Base-by-base conservation (phyloP, 2,113 vertebrate species). In the Dasyurus viverrinus region DNA sequence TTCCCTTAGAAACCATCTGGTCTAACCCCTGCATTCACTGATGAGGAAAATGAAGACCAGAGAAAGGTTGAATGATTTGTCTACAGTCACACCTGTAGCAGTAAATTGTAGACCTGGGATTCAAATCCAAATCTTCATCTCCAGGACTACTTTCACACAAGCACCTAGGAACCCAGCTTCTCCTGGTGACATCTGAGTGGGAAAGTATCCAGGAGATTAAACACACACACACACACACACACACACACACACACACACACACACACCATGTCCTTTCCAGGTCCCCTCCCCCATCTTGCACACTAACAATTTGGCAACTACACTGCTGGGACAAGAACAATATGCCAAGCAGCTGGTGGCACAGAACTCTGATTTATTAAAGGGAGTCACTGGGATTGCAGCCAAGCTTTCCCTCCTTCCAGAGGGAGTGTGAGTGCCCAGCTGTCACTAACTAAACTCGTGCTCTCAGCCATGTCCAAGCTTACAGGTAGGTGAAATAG, bases 191-290 rank as follows among this genome's bases (percentile, higher is more conserved):
- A 89, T 96, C 95, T 95, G 96, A 54, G 92, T 90, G 60, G 95
- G 94, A 91, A 84, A 92, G 22, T 53, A 36, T 2, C 4, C 90
- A 91, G 23, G 98, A 98, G 98, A 98, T 98, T 99, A 98, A 99
- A 99, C 99, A 99, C 96, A 97, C 27, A 68, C 57, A 68, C 54
- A 55, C 54, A 55, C 26, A 30, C 27, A n/a, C 68, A 76, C n/a
- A 42, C 68, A 42, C n/a, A 84, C 68, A 84, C 68, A 84, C 68
- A 42, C n/a, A 42, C n/a, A 42, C n/a, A 42, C 68, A 84, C 68
- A 84, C n/a, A 84, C n/a, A 84, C 0, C 68, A 84, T 22, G n/a
- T 84, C n/a, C 68, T 84, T 84, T 84, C 60, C 95, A 98, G 98
- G 96, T 97, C 98, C 97, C 96, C 98, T 98, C 94, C 95, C 97